These are phyloP conservation scores for Meganola albula DNA, from an alignment of 2,888 invertebrate genomes.

Conservation along the genomic window DNA sequence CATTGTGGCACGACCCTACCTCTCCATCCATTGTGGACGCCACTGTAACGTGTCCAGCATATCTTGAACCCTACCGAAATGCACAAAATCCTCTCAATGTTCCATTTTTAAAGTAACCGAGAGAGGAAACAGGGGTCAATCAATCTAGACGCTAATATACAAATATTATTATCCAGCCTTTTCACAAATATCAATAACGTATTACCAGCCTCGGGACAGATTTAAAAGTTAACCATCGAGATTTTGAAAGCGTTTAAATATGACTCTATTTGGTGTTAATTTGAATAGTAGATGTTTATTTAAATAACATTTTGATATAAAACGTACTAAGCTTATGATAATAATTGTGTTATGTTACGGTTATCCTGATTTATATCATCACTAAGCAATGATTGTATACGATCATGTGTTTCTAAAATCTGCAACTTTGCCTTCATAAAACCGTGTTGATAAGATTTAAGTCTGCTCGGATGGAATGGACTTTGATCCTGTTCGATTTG, in stretches of 20 bases:
- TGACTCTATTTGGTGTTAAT: constrained; percentile 45
- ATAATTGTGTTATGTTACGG: no score
- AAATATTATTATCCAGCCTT: constrained; percentile 76
- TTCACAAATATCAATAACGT: constrained; percentile 77
- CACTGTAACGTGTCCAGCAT: constrained; percentile 47
- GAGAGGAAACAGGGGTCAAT: constrained; percentile 39
- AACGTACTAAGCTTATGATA: neutral
- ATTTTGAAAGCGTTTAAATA: constrained; percentile 40
- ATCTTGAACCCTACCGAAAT: constrained; percentile 31
- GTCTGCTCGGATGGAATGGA: no score
- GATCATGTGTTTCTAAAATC: no score
- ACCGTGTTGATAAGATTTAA: no score
- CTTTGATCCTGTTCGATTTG: no score
- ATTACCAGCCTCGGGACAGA: constrained; percentile 69
- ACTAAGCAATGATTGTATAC: no score
- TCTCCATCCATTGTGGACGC: constrained; percentile 69
- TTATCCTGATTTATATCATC: no score
- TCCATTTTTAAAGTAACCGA: constrained; percentile 15
- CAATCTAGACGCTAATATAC: constrained; percentile 53
- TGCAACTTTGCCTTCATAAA: no score
- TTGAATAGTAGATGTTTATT: constrained; percentile 23
- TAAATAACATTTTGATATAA: neutral
- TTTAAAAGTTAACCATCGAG: constrained; percentile 69
- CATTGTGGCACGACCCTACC: constrained; percentile 72
- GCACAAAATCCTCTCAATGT: constrained; percentile 28